Conservation (phyloP, 2,113 vertebrate species). For the Zosterops japonicus region DNA sequence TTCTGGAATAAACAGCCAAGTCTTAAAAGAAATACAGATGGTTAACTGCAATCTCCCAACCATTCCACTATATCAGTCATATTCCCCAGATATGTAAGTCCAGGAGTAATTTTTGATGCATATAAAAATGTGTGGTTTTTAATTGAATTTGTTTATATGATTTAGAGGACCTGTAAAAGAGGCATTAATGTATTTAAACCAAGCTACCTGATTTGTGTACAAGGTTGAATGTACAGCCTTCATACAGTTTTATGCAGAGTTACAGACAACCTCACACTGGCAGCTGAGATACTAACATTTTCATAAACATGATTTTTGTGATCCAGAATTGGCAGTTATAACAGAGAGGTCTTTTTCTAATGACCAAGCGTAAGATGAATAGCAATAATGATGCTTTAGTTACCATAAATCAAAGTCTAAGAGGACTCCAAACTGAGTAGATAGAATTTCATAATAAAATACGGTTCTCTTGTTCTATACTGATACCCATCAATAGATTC, state of each 20-base stretch:
- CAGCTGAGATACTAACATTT: background rate
- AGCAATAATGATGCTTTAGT: background rate
- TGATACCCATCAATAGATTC: background rate
- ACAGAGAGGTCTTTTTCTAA: background rate
- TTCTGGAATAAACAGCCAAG: background rate
- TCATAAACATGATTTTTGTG: background rate
- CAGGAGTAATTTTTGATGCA: background rate
- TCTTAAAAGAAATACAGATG: background rate
- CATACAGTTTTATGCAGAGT: background rate
- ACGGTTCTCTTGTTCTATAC: fast-evolving
- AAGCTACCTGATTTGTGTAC: background rate
- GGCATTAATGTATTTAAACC: background rate
- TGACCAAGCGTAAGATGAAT: background rate
- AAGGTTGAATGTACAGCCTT: background rate
- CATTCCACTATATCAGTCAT: background rate
- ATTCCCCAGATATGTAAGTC: background rate
- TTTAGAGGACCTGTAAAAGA: background rate
- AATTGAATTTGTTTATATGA: background rate
- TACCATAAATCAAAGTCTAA: background rate
- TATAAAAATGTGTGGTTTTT: background rate
- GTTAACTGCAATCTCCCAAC: background rate
- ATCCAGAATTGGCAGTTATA: background rate
- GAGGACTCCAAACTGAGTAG: background rate
- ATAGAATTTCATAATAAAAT: background rate
- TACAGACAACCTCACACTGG: background rate